A percentile compares a stretch with the other conserved stretches of the same genome.
Evolutionary conservation across 2,113 vertebrate species (phyloP).

Genomic region (Mustelus asterias): DNA sequence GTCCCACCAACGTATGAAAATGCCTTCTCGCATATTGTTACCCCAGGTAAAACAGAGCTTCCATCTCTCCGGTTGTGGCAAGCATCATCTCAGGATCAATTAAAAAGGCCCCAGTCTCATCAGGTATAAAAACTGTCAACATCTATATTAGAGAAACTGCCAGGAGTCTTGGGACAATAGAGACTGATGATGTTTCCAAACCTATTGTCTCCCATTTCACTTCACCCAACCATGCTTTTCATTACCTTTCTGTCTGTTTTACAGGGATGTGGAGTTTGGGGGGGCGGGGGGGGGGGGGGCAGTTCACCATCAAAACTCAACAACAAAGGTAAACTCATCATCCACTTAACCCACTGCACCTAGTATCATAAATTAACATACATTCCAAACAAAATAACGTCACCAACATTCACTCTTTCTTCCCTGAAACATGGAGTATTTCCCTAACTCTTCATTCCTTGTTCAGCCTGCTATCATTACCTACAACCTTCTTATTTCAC

Average conservation of each 20-base stretch:
- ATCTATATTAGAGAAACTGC: not conserved
- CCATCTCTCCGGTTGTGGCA: not conserved
- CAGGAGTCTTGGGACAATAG: not conserved
- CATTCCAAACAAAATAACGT: not conserved
- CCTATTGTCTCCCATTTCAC: not conserved
- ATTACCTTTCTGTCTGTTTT: not conserved
- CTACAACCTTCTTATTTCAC: not conserved
- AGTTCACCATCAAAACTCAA: not conserved
- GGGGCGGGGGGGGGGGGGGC: too few species aligned
- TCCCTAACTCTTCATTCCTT: not conserved
- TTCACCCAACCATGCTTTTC: not conserved
- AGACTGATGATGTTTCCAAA: not conserved
- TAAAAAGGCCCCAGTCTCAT: not conserved
- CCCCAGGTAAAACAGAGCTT: not conserved
- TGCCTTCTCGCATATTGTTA: not conserved
- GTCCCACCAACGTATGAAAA: not conserved
- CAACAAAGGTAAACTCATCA: not conserved
- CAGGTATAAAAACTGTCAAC: not conserved
- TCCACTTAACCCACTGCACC: not conserved
- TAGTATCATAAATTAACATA: not conserved
- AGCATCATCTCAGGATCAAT: not conserved
- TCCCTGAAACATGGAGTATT: not conserved
- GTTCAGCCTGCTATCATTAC: not conserved
- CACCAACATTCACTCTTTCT: not conserved
- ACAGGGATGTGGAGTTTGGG: too few species aligned